Evolutionary conservation across 2,113 vertebrate genomes (phyloP).

Genomic region (Neomonachus schauinslandi): DNA sequence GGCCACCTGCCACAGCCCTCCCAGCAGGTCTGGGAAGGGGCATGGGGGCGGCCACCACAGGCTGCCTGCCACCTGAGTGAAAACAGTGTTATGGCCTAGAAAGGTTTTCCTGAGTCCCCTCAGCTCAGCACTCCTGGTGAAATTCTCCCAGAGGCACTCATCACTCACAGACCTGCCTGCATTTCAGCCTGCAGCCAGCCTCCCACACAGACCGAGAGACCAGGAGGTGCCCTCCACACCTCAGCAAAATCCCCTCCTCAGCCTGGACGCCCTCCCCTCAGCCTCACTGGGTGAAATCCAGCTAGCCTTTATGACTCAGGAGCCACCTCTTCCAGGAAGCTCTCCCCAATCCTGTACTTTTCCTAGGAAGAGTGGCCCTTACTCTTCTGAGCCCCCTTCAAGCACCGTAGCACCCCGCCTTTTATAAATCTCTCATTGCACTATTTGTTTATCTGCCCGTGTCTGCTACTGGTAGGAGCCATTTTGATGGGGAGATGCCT

Average conservation of each 20-base stretch:
- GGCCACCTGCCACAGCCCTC: too few species aligned
- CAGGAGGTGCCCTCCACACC: background rate
- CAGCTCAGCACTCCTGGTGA: background rate
- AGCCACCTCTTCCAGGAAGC: constrained; percentile 22
- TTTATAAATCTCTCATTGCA: background rate
- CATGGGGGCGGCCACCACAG: rapidly evolving
- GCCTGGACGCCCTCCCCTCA: background rate
- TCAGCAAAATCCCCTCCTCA: background rate
- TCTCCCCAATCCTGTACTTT: background rate
- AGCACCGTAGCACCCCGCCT: background rate
- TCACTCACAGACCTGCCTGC: background rate
- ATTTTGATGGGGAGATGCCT: background rate
- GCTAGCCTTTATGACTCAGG: background rate
- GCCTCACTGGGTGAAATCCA: background rate
- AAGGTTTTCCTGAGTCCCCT: background rate
- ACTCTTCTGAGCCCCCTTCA: background rate
- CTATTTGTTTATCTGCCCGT: background rate
- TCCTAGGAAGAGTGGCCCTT: background rate
- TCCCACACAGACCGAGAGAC: background rate
- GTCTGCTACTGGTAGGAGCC: background rate
- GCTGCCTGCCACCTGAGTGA: background rate
- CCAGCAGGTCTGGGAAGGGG: background rate
- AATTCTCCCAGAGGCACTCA: background rate
- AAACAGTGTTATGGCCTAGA: background rate
- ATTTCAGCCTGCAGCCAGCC: background rate